Conservation (phyloP, 64 coral and sea anemone genomes). For the Pocillopora damicornis region DNA sequence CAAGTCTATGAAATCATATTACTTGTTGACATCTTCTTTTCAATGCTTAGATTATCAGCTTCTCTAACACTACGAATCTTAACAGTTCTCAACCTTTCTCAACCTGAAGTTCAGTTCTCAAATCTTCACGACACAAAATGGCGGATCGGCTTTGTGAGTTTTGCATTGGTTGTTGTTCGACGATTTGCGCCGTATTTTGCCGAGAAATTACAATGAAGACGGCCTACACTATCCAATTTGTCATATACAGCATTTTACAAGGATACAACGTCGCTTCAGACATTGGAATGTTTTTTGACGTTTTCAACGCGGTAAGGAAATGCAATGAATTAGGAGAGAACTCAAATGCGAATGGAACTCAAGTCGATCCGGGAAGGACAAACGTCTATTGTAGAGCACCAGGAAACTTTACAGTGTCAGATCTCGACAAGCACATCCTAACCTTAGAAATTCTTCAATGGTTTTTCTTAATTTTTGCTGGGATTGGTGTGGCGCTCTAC, state of each 20-base stretch:
- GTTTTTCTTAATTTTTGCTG: slow-evolving; percentile 57
- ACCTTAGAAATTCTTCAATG: slow-evolving; percentile 66
- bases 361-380: not conserved
- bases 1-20: not conserved
- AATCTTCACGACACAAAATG: slow-evolving; percentile 25
- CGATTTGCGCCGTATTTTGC: slow-evolving; percentile 35
- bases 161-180: slow-evolving; percentile 29
- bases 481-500: slow-evolving; percentile 52
- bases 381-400: slow-evolving; percentile 13
- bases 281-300: slow-evolving; percentile 38
- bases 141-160: slow-evolving; percentile 46
- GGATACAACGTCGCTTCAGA: slow-evolving; percentile 65
- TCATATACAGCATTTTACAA: slow-evolving; percentile 50
- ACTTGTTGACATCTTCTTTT: too few relatives aligned
- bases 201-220: slow-evolving; percentile 23
- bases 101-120: not conserved
- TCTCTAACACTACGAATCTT: not conserved
- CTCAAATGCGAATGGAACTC: not conserved
- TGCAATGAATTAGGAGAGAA: slow-evolving; percentile 28
- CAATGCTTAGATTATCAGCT: too few relatives aligned
- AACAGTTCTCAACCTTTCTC: not conserved
- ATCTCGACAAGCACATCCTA: slow-evolving; percentile 52
- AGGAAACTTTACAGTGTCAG: slow-evolving; percentile 11
- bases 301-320: slow-evolving; percentile 20
- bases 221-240: slow-evolving; percentile 46